Conservation (phyloP, 2,797 vertebrate genomes). For the Trachops cirrhosus region DNA sequence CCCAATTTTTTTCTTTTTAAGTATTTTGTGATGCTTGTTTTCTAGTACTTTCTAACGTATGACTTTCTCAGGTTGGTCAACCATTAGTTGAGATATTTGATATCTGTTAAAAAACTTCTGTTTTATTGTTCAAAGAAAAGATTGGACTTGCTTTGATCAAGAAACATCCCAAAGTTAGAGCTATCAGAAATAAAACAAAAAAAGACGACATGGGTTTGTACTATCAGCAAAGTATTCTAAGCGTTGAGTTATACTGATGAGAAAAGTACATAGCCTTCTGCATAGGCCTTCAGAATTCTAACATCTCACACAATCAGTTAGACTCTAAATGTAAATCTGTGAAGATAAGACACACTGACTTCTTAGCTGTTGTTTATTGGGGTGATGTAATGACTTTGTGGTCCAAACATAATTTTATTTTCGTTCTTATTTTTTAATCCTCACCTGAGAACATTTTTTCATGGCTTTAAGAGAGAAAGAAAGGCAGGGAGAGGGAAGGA, state of each 20-base stretch:
- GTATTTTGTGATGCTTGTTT: neutral
- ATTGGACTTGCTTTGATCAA: conserved; percentile 30
- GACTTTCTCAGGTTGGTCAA: neutral
- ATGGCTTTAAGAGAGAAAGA: neutral
- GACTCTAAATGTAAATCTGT: neutral
- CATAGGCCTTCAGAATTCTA: neutral
- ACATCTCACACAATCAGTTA: neutral
- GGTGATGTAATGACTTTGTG: neutral
- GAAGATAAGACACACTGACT: neutral
- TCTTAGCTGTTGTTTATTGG: neutral
- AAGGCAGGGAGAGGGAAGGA: no score
- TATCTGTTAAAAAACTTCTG: neutral
- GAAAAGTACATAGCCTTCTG: neutral
- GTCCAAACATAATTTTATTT: neutral
- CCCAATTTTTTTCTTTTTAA: neutral
- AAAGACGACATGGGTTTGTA: neutral
- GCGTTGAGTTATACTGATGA: neutral
- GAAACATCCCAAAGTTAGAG: neutral
- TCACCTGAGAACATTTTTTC: neutral
- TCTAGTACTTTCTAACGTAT: neutral
- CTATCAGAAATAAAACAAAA: conserved; percentile 13
- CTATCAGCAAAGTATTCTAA: neutral
- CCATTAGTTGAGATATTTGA: neutral
- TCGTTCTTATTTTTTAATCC: neutral
- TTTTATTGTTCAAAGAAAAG: conserved; percentile 16